Evolutionary conservation across 2,797 vertebrate genomes (phyloP).

Genomic region (Gallinago nigripennis): DNA sequence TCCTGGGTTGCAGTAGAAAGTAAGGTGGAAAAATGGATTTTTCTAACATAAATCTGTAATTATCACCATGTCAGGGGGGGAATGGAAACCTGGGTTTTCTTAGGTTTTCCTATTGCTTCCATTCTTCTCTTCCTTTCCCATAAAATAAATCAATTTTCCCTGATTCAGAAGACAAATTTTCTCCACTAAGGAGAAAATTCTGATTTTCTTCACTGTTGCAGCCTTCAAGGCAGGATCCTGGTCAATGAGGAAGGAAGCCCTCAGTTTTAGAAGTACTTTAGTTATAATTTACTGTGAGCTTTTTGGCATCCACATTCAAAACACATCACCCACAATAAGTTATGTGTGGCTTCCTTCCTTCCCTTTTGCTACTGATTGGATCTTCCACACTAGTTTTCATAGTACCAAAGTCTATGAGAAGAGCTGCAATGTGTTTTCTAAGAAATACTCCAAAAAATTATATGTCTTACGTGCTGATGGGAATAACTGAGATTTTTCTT

Average conservation of each 20-base stretch:
- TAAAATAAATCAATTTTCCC: not conserved
- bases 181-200: not conserved
- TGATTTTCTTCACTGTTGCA: not conserved
- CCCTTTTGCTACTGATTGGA: not conserved
- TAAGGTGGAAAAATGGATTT: not conserved
- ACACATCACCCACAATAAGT: fast-evolving
- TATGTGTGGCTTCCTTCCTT: not conserved
- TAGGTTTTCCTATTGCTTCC: not conserved
- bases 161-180: not conserved
- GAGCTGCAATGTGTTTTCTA: not conserved
- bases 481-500: not conserved
- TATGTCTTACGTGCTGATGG: not conserved
- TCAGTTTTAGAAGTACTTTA: not conserved
- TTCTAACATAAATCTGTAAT: not conserved
- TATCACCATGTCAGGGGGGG: not conserved
- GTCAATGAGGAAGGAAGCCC: not conserved
- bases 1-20: not conserved
- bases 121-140: not conserved
- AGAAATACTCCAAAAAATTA: not conserved
- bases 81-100: not conserved
- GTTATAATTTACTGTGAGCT: not conserved
- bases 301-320: not conserved
- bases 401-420: too few species aligned
- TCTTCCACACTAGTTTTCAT: not conserved
- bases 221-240: not conserved